Percentiles rank a stretch among this genome's conserved stretches.
Conservation (phyloP, 1,140 invertebrate genomes). For the Cephus cinctus region DNA sequence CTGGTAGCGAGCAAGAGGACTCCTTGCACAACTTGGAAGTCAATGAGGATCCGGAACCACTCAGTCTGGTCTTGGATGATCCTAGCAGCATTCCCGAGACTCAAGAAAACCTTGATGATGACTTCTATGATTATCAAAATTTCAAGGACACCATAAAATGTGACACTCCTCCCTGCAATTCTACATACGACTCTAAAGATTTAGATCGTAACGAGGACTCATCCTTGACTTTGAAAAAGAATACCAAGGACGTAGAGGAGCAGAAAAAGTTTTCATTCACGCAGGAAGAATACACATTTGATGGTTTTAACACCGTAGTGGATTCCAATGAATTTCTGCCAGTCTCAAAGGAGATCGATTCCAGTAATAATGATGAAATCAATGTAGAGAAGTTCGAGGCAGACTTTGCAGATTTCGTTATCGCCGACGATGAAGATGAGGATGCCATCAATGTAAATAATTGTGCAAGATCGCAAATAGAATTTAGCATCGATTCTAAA, state of each 20-base stretch:
- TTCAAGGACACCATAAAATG: slow-evolving; percentile 32
- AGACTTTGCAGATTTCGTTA: slow-evolving; percentile 19
- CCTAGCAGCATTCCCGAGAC: slow-evolving; percentile 28
- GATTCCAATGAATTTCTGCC: too few relatives aligned
- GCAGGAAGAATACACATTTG: too few relatives aligned
- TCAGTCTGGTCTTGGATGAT: slow-evolving; percentile 43
- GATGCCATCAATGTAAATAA: slow-evolving; percentile 24
- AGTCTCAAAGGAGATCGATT: too few relatives aligned
- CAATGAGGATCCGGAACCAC: slow-evolving; percentile 38
- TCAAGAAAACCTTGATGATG: slow-evolving; percentile 40
- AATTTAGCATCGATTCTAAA: slow-evolving; percentile 15
- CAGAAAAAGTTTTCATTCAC: too few relatives aligned
- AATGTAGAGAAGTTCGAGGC: slow-evolving; percentile 8
- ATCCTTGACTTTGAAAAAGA: too few relatives aligned
- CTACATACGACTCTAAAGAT: too few relatives aligned
- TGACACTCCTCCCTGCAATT: slow-evolving; percentile 18
- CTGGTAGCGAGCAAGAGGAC: slow-evolving; percentile 31
- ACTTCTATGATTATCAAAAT: slow-evolving; percentile 52
- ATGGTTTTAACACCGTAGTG: too few relatives aligned
- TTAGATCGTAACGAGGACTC: too few relatives aligned
- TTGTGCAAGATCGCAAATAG: slow-evolving; percentile 25
- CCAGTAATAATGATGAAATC: too few relatives aligned
- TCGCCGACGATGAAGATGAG: slow-evolving; percentile 18
- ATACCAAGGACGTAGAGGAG: too few relatives aligned
- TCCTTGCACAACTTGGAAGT: slow-evolving; percentile 33